A percentile compares a stretch with the other conserved stretches of the same genome.
Conservation (phyloP, 2,888 invertebrate genomes). For the Ditylenchus weischeri region DNA sequence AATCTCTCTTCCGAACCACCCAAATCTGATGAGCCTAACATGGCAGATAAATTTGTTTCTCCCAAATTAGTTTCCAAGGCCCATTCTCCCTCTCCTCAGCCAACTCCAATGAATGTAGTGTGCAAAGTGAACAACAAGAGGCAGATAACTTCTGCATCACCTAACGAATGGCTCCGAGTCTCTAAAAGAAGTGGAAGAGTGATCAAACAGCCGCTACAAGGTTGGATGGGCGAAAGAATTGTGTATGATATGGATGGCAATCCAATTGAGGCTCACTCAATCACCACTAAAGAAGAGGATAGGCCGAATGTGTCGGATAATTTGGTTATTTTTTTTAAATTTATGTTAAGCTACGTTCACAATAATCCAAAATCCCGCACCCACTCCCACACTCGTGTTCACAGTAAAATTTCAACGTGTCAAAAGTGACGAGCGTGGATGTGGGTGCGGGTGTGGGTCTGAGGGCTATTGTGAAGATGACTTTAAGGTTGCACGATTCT, state of each 20-base stretch:
- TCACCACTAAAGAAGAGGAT: slow-evolving; percentile 9
- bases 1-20: too few relatives aligned
- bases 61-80: neutral
- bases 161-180: neutral
- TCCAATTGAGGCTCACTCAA: slow-evolving; percentile 8
- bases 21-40: too few relatives aligned
- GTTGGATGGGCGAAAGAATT: slow-evolving; percentile 14
- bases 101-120: neutral
- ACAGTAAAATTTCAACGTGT: too few relatives aligned
- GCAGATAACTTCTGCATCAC: neutral
- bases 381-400: too few relatives aligned
- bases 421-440: too few relatives aligned
- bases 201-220: slow-evolving; percentile 10
- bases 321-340: slow-evolving; percentile 3
- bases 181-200: slow-evolving; percentile 13
- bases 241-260: slow-evolving; percentile 14
- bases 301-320: slow-evolving; percentile 6
- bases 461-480: too few relatives aligned
- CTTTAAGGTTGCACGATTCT: too few relatives aligned
- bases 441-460: too few relatives aligned
- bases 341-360: too few relatives aligned
- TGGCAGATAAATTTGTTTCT: neutral
- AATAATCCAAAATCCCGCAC: too few relatives aligned
- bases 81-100: neutral
- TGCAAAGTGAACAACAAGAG: neutral